Base-by-base conservation (phyloP, 2,113 vertebrate species). In the Petrocephalus microphthalmus region DNA sequence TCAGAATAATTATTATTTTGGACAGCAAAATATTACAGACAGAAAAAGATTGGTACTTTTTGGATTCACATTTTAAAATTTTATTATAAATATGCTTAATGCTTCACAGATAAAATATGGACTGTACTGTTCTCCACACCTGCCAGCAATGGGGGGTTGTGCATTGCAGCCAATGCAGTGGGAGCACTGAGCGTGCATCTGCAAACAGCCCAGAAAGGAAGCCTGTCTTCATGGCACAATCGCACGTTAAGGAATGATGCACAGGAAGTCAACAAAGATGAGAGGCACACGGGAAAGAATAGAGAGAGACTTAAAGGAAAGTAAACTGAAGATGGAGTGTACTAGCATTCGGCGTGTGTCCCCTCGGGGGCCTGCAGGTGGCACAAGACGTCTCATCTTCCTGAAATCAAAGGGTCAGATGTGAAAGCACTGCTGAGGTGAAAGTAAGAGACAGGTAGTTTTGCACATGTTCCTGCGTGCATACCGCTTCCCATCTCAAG, bases 241-340 rank as follows among this genome's bases (percentile, higher is more conserved):
- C 87, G 93, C 93, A 94, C 91, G 94, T 94, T 93, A 96, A 94
- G 93, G 94, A 89, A 95, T 94, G 94, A 95, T 91, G 78, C 95
- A 92, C 94, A 92, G 93, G 89, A 91, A 94, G 42, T 84, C 47
- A 88, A 83, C 10, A 83, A 60, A 56, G 47, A 56, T 19, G 71
- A 82, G 87, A 29, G 45, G 42, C 57, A 51, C 25, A 29, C 29
- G 2, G 37, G 87, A 10, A 15, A 54, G 51, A 53, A 83, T 7
- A 51, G 19, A 13, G 29, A 56, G 25, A 11, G 84, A 15, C 25
- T 22, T 37, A 54, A 54, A 85, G 49, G 25, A 85, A 85, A 54
- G 49, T 22, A 20, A 56, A 20, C 17, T 33, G 84, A 89, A 93
- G 91, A 91, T 64, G 90, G 92, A 90, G 91, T 89, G 91, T 22